Evolutionary conservation across 1,140 invertebrate genomes (phyloP), one percentile per base, ranked within the genome.

Genomic region (Trichoplusia ni): DNA sequence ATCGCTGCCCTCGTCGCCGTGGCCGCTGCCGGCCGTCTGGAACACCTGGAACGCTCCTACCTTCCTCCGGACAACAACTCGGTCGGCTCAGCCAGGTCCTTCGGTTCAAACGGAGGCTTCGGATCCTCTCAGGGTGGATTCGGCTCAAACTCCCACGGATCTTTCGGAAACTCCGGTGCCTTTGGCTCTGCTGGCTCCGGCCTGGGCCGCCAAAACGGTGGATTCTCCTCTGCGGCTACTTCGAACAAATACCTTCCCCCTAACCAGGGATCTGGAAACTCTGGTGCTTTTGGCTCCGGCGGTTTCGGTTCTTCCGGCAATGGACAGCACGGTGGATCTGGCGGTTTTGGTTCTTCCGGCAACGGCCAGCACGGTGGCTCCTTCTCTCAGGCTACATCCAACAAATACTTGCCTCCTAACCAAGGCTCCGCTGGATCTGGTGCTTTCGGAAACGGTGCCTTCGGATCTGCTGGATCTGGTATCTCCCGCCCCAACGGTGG

Each of bases 201-300:
- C 27, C 4, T 5, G 1, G 7, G 11, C 1, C 40, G 31, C 2
- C 40, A 29, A 18, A n/a, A 44, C 2, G 3, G 27, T 44, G 69
- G 75, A 37, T 67, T 54, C 11, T 82, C 74, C 46, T 44, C 67
- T 46, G 75, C 64, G 46, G 82, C 80, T 9, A 79, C 75, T 7
- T 80, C 74, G 16, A 88, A 85, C 69, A 80, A 87, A 46, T 90
- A 90, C 62, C 69, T 90, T 21, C 85, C 87, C 19, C 87, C 87
- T 58, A 58, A 84, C 38, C 82, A 82, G 5, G 77, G 70, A 29
- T 80, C 84, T 47, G 73, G 69, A n/a, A n/a, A n/a, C n/a, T n/a
- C n/a, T n/a, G n/a, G n/a, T n/a, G n/a, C n/a, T n/a, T n/a, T n/a
- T n/a, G n/a, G n/a, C n/a, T n/a, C n/a, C n/a, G n/a, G n/a, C n/a